Evolutionary conservation across 1,140 invertebrate species (phyloP), one percentile per base, ranked within the genome.

Genomic region (Probaryconus sp.): DNA sequence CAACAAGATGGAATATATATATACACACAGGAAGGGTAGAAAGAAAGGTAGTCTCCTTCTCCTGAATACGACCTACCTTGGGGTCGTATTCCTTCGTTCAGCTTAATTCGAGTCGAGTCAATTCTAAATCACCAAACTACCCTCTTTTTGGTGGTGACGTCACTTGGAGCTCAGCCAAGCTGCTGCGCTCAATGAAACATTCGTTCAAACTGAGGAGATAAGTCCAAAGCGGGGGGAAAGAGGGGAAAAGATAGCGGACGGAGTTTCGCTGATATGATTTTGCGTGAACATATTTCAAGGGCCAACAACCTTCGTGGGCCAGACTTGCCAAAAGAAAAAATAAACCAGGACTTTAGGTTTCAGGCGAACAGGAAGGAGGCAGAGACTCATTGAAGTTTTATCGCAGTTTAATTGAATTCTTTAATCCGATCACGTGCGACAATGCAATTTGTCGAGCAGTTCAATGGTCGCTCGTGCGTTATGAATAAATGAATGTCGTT

Each of bases 171-270:
- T 14, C 37, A 20, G 79, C 81, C 81, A 84, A 80, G 35, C 60
- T 75, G 45, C 40, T 17, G 55, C 77, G 80, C 79, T 84, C 81
- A 84, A 84, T 84, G 82, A 83, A 84, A 83, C 76, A 64, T 75
- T 64, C 61, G 56, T 53, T 14, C 67, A 72, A 69, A 65, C 67
- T 58, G 53, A 65, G 74, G 50, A 55, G 64, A 63, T 37, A 50
- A 38, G 53, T 37, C 11, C 60, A 68, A 68, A 67, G 45, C 56
- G 53, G 61, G 74, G 50, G 55, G 64, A 63, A 30, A 65, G 35
- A 3, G 17, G 42, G 10, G 20, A 47, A 14, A 24, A 14, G 43
- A 50, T 53, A 60, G 55, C 35, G 67, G 75, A 7, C n/a, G 56
- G 58, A 58, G 79, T 79, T 77, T 77, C 79, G 71, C 45, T 68